phyloP scores from a whole-genome alignment of 1,140 invertebrate species.

The Rhyacophila brunnea region DNA sequence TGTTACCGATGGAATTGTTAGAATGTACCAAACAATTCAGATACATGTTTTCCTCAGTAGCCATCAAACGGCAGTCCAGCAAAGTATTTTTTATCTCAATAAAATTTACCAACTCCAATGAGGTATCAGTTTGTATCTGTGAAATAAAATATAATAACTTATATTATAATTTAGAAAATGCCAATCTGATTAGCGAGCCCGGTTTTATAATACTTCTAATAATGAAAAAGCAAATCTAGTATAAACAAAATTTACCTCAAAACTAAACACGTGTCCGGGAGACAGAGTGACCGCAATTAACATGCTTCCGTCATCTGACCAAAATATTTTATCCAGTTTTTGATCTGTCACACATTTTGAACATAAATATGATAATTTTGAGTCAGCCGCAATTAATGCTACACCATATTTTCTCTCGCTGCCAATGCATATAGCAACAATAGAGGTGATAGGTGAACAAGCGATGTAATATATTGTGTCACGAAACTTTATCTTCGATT shows the following conservation, averaged over 20 bases:
- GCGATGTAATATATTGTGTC: constrained; percentile 18
- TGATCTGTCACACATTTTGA: constrained; percentile 46
- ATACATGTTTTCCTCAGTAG: too few relatives aligned
- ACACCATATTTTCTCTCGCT: constrained; percentile 41
- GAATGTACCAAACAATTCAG: too few relatives aligned
- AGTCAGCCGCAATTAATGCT: constrained; percentile 33
- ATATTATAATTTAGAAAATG: too few relatives aligned
- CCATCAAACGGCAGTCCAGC: too few relatives aligned
- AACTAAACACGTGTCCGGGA: constrained; percentile 49
- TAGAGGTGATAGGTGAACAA: constrained; percentile 44
- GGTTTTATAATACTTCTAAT: too few relatives aligned
- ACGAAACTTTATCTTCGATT: constrained; percentile 8
- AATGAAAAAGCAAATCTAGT: too few relatives aligned
- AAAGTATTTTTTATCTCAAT: too few relatives aligned
- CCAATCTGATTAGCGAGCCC: too few relatives aligned
- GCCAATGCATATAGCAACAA: constrained; percentile 42
- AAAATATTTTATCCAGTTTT: constrained; percentile 43
- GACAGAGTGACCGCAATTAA: constrained; percentile 44
- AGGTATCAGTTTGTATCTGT: too few relatives aligned
- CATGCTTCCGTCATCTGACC: constrained; percentile 43
- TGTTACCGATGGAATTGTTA: too few relatives aligned
- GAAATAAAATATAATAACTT: too few relatives aligned
- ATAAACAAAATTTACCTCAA: constrained; percentile 38
- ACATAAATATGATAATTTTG: constrained; percentile 10
- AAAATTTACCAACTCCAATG: too few relatives aligned